Percentiles rank a stretch among this genome's conserved stretches.
Conservation (phyloP, 92 coral and sea anemone species). For the Umimayanthus kanabou region DNA sequence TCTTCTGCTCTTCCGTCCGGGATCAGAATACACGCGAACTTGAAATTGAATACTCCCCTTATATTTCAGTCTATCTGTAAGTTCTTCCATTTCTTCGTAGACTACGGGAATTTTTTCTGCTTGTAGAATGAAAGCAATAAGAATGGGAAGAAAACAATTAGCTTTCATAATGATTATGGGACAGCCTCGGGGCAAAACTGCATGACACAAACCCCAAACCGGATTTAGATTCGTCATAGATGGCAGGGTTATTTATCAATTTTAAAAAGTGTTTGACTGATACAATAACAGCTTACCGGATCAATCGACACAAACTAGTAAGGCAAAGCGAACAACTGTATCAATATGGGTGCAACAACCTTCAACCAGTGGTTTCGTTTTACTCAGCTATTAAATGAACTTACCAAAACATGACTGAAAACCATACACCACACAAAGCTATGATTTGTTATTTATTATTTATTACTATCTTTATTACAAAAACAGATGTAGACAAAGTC, state of each 20-base stretch:
- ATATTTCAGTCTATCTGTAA: neutral
- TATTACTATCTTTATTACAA: neutral
- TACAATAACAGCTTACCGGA: neutral
- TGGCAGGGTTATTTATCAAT: neutral
- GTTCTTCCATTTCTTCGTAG: too few relatives aligned
- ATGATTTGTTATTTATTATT: too few relatives aligned
- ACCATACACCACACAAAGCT: neutral
- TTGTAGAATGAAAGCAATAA: neutral
- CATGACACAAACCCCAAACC: neutral
- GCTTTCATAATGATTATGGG: neutral
- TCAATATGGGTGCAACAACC: neutral
- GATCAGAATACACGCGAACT: neutral
- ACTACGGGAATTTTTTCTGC: neutral
- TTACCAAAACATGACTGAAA: constrained; percentile 11
- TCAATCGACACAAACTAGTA: too few relatives aligned
- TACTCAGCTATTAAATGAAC: neutral
- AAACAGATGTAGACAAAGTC: neutral
- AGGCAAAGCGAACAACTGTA: neutral
- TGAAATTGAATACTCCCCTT: neutral
- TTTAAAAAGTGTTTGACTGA: neutral
- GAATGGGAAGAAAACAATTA: neutral
- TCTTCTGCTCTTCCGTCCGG: neutral
- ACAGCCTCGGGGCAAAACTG: too few relatives aligned
- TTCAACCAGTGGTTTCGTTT: neutral
- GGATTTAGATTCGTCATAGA: neutral